Evolutionary conservation across 2,888 invertebrate genomes (phyloP).

Genomic region (Apocheima hispidaria): DNA sequence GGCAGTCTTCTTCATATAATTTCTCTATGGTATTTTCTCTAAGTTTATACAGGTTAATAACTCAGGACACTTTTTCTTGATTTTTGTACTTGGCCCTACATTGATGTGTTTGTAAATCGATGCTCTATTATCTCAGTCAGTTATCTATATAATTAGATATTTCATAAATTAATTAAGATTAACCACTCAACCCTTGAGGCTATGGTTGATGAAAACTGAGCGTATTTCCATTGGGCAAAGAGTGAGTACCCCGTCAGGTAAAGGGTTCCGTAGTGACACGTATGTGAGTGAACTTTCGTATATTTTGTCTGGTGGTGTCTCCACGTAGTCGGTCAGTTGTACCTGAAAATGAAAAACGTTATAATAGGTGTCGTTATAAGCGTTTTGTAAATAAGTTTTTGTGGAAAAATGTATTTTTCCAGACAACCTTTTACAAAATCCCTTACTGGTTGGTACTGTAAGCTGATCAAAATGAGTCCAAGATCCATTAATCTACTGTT

Average conservation of each 20-base stretch:
- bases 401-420: too few relatives aligned
- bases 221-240: conserved; percentile 87
- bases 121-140: background rate
- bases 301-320: conserved; percentile 65
- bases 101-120: too few relatives aligned
- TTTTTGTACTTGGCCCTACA: too few relatives aligned
- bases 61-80: too few relatives aligned
- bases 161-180: background rate
- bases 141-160: background rate
- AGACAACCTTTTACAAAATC: too few relatives aligned
- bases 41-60: too few relatives aligned
- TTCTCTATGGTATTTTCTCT: too few relatives aligned
- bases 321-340: conserved; percentile 78
- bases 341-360: conserved; percentile 70
- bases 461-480: too few relatives aligned
- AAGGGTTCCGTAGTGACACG: conserved; percentile 60
- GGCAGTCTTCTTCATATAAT: too few relatives aligned
- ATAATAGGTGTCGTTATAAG: background rate
- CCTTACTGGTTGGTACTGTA: too few relatives aligned
- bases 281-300: conserved; percentile 84
- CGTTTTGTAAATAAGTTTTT: too few relatives aligned
- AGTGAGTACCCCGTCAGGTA: conserved; percentile 61
- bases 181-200: conserved; percentile 52
- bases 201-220: conserved; percentile 79
- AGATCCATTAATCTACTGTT: too few relatives aligned